Evolutionary conservation across 2,113 vertebrate species (phyloP), one percentile per base, ranked within the genome.

Genomic region (Mus pahari): DNA sequence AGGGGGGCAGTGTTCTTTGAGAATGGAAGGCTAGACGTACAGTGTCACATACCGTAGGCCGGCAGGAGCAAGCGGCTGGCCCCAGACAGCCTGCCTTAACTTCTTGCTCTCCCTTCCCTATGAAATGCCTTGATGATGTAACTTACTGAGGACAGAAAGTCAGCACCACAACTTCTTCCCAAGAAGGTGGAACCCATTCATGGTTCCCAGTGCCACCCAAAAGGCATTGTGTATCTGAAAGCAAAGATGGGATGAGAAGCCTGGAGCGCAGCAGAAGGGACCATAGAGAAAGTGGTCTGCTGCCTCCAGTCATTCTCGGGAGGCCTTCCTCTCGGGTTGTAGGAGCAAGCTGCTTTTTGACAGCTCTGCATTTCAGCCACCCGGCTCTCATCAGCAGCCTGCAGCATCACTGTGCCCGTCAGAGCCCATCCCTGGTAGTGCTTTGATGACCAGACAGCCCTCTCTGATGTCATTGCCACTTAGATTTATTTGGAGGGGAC

Each of bases 1-100:
- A 13, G 10, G 98, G 98, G 89, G 97, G 77, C 39, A 12, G 83
- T 92, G 53, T 97, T 97, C 97, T 96, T 96, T 98, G 97, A 42
- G n/a, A 39, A 42, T 62, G n/a, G 58, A 91, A 92, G 94, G 93
- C 89, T 94, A 90, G 24, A 95, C 9, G 14, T 95, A 73, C 89
- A 55, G 24, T 87, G 24, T 55, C 5, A 16, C n/a, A 81, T 70
- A 78, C 90, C 66, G 62, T 70, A 68, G 86, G 87, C 95, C 0
- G 9, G 95, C 87, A 93, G 96, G 53, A 53, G 17, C 4, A 95
- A 91, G 82, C 79, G 86, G 75, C 92, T 95, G 95, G 95, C 84
- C 75, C 50, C 91, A 92, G 64, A 62, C 39, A 84, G 97, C 95
- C 94, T 92, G 94, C n/a, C 94, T 94, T 97, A 83, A 94, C 94